Evolutionary conservation across 2,888 invertebrate genomes (phyloP).

Genomic region (Brenthis daphne): DNA sequence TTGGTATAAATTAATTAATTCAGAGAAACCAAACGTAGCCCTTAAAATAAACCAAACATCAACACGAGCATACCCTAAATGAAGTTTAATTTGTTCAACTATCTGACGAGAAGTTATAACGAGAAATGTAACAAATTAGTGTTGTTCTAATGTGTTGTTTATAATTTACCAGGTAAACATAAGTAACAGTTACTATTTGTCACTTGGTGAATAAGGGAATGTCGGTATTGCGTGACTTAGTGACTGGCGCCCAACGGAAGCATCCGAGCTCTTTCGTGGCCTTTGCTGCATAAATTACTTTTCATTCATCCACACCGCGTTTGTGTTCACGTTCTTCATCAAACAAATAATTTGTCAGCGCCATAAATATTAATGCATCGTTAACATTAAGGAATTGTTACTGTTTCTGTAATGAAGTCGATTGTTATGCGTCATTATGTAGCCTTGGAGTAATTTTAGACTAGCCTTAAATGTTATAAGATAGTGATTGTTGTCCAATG

Average conservation of each 20-base stretch:
- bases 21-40: constrained; percentile 3
- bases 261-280: constrained; percentile 65
- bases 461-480: constrained; percentile 1
- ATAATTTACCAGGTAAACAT: constrained; percentile 67
- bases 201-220: constrained; percentile 73
- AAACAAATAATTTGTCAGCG: constrained; percentile 60
- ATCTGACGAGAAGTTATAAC: constrained; percentile 35
- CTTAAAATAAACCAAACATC: constrained; percentile 22
- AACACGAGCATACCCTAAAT: constrained; percentile 25
- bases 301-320: constrained; percentile 57
- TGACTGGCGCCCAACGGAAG: constrained; percentile 50
- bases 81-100: constrained; percentile 31
- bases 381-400: constrained; percentile 39
- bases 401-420: constrained; percentile 34
- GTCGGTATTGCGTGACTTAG: constrained; percentile 72
- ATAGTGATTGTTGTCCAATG: neutral
- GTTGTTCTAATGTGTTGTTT: constrained; percentile 51
- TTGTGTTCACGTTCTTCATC: constrained; percentile 58
- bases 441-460: constrained; percentile 22
- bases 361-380: constrained; percentile 41
- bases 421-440: constrained; percentile 31
- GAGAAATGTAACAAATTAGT: constrained; percentile 36
- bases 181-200: constrained; percentile 77
- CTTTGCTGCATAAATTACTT: constrained; percentile 73
- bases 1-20: constrained; percentile 4